A percentile compares a stretch with the other conserved stretches of the same genome.
Conservation (phyloP, 2,888 invertebrate species). For the Agelastica alni region DNA sequence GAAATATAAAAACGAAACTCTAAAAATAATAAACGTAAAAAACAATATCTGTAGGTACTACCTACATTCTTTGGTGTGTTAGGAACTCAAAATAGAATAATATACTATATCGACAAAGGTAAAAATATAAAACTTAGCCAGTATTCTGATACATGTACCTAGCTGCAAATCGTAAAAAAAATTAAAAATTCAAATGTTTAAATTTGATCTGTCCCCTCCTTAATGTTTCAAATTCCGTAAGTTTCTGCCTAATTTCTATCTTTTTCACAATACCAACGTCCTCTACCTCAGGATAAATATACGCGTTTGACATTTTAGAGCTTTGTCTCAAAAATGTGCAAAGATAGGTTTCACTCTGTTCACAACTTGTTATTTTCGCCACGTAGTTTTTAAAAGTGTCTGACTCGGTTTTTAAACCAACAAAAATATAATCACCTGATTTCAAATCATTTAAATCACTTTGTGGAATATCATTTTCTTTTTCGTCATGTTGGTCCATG, state of each 20-base stretch:
- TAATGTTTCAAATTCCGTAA: too few species aligned
- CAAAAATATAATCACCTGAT: background rate
- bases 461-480: background rate
- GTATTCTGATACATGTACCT: too few species aligned
- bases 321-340: conserved; percentile 12
- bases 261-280: background rate
- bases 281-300: background rate
- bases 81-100: too few species aligned
- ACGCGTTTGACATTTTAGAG: conserved; percentile 10
- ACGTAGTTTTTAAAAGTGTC: background rate
- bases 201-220: background rate
- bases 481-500: background rate
- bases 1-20: too few species aligned
- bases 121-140: too few species aligned
- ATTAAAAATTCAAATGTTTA: background rate
- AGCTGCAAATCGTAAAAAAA: too few species aligned
- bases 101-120: too few species aligned
- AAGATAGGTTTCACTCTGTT: background rate
- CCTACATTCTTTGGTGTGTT: background rate
- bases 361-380: background rate
- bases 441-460: background rate
- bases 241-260: too few species aligned
- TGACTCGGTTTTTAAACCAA: background rate
- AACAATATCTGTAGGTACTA: background rate
- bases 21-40: background rate